phyloP scores from a whole-genome alignment of 2,888 invertebrate genomes.

The Xanthostigma xanthostigma region DNA sequence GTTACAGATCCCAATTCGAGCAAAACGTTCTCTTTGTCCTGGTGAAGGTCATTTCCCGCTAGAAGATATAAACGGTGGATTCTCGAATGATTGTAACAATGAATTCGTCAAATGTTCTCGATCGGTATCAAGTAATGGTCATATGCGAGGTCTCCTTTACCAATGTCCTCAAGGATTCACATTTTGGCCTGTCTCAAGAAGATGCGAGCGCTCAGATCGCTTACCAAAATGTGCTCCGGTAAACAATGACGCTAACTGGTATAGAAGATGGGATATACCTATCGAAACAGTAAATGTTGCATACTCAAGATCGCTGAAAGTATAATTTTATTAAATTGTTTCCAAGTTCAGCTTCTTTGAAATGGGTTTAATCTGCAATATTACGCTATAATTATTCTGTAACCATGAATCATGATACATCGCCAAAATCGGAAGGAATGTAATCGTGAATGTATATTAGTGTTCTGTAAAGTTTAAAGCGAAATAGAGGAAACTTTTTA shows the following conservation, averaged over 20 bases:
- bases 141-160: slow-evolving; percentile 51
- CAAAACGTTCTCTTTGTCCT: slow-evolving; percentile 43
- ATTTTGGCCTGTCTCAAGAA: slow-evolving; percentile 63
- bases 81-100: slow-evolving; percentile 46
- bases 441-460: no score
- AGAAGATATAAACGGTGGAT: slow-evolving; percentile 24
- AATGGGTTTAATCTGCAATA: no score
- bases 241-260: slow-evolving; percentile 28
- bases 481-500: no score
- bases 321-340: no score
- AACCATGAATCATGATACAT: no score
- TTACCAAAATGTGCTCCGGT: slow-evolving; percentile 49
- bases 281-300: slow-evolving; percentile 34
- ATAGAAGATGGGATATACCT: slow-evolving; percentile 39
- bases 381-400: no score
- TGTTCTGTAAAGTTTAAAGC: no score
- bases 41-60: slow-evolving; percentile 53
- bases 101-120: slow-evolving; percentile 57
- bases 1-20: slow-evolving; percentile 46
- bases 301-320: no score
- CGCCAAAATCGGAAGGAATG: no score
- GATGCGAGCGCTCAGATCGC: slow-evolving; percentile 51
- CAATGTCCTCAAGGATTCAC: slow-evolving; percentile 63
- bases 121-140: slow-evolving; percentile 28
- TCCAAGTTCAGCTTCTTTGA: no score